Evolutionary conservation across 2,888 invertebrate genomes (phyloP).

Genomic region (Drosophila affinis): DNA sequence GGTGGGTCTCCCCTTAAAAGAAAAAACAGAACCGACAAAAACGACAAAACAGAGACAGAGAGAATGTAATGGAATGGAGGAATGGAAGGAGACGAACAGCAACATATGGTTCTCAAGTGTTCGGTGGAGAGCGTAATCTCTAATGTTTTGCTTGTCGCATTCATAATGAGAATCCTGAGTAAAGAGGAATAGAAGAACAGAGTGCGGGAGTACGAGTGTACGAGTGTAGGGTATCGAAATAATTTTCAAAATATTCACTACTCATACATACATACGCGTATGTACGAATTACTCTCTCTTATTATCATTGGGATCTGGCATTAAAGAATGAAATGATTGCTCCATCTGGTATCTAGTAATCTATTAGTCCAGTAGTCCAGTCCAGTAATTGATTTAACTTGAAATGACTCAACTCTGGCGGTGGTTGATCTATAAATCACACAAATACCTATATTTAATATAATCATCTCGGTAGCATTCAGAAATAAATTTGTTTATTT

Average conservation of each 20-base stretch:
- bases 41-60: no score
- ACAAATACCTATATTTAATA: conserved; percentile 10
- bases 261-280: no score
- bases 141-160: conserved; percentile 31
- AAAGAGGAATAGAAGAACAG: background rate
- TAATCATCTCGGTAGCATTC: conserved; percentile 18
- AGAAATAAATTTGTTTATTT: background rate
- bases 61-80: conserved; percentile 38
- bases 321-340: background rate
- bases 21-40: no score
- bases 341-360: background rate
- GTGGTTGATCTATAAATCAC: background rate
- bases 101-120: conserved; percentile 37
- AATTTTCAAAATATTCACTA: background rate
- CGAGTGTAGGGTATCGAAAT: background rate
- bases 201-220: background rate
- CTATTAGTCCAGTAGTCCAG: conserved; percentile 9
- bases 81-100: conserved; percentile 3
- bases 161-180: conserved; percentile 20
- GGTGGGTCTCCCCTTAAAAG: background rate
- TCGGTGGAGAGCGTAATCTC: conserved; percentile 26
- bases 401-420: conserved; percentile 17
- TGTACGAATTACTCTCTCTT: background rate
- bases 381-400: conserved; percentile 26
- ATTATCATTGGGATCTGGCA: background rate